phyloP scores from a whole-genome alignment of 1,140 invertebrate species.

The Ladona fulva region DNA sequence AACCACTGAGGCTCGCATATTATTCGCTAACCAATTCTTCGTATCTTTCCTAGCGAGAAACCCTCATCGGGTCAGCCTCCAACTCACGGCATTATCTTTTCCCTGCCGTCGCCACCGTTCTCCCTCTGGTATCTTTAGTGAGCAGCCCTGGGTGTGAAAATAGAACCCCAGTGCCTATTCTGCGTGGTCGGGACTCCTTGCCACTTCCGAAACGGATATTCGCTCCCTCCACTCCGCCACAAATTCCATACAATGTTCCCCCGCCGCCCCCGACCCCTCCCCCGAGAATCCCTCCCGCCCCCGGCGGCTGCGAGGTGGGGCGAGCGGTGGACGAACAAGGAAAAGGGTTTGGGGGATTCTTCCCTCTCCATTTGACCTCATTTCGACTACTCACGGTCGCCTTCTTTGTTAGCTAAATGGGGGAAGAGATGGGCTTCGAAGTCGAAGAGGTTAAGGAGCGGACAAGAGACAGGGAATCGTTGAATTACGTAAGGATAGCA shows the following conservation, averaged over 20 bases:
- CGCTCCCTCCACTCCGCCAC: not conserved
- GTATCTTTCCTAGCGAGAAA: not conserved
- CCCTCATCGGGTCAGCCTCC: not conserved
- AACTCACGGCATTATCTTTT: not conserved
- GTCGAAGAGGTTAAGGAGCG: not conserved
- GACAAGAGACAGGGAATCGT: not conserved
- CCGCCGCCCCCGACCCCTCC: not conserved
- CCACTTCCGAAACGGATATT: constrained; percentile 8
- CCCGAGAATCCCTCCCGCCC: not conserved
- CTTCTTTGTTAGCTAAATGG: not conserved
- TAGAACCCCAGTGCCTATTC: constrained; percentile 3
- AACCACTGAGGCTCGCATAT: too few relatives aligned
- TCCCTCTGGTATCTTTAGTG: not conserved
- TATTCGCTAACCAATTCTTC: not conserved
- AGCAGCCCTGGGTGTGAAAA: not conserved
- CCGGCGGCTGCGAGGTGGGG: not conserved
- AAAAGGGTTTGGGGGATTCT: not conserved
- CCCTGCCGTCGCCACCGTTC: not conserved
- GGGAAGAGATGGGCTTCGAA: not conserved
- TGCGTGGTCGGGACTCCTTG: not conserved
- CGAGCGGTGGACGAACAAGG: not conserved
- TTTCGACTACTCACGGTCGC: not conserved
- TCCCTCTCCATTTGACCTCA: not conserved
- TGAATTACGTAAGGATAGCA: not conserved
- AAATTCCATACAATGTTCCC: not conserved